phyloP scores from a whole-genome alignment of 37 sponge, comb jelly and placozoan genomes.

The Geodia barretti region DNA sequence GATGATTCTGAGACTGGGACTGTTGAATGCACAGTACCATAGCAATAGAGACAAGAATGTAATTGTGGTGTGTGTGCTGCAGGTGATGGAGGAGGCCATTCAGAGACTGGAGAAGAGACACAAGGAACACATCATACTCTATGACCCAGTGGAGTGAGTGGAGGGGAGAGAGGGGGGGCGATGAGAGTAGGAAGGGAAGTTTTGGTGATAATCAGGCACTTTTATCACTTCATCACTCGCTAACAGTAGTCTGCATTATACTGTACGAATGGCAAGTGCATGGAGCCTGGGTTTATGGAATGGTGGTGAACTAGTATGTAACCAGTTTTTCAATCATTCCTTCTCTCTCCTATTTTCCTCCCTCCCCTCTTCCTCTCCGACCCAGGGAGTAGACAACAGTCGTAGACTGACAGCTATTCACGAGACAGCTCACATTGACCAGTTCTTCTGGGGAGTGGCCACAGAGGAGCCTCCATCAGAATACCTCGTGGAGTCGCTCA shows the following conservation, averaged over 20 bases:
- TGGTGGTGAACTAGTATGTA: background rate
- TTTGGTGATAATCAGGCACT: no score
- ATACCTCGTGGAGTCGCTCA: constrained; percentile 86
- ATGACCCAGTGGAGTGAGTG: constrained; percentile 70
- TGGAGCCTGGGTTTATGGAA: background rate
- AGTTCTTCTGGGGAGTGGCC: constrained; percentile 90
- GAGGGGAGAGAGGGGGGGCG: background rate
- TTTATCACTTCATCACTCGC: background rate
- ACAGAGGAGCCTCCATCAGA: constrained; percentile 92
- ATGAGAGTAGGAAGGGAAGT: background rate
- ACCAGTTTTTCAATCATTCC: no score
- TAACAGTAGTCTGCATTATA: background rate
- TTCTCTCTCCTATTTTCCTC: no score
- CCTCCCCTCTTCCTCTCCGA: background rate
- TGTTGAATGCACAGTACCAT: no score
- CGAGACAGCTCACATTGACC: constrained; percentile 84
- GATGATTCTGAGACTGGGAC: no score
- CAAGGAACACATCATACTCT: constrained; percentile 78
- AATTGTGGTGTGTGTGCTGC: constrained; percentile 80
- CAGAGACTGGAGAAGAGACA: constrained; percentile 73
- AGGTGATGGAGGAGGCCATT: constrained; percentile 77
- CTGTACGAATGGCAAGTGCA: no score
- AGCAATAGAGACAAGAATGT: no score
- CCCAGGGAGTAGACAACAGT: constrained; percentile 90
- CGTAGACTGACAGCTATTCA: constrained; percentile 91